Base-by-base conservation (phyloP, 2,888 invertebrate genomes). In the Hemaris fuciformis region DNA sequence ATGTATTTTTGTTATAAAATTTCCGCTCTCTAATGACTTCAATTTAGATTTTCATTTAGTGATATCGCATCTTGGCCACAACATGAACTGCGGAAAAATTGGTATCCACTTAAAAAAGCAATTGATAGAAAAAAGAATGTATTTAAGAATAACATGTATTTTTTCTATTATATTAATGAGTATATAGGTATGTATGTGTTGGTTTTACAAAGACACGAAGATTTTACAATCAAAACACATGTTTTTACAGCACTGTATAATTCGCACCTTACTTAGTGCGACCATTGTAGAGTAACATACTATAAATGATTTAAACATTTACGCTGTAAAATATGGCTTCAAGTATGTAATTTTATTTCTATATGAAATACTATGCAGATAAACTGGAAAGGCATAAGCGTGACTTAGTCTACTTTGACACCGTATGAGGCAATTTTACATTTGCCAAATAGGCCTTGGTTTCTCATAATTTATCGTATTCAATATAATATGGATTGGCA, bases 361-460 rank as follows among this genome's bases (percentile, higher is more conserved):
- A 15, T 10, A 18, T 48, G 45, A 1, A 22, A 48, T 53, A 31
- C 27, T 31, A 53, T n/a, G 38, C n/a, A 38, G n/a, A 3, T 31
- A 53, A 31, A 10, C 53, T 31, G 53, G 48, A 53, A 53, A 53
- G 27, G 48, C 48, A 53, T 27, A 31, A 31, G 53, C 53, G 15
- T 53, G 27, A 53, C 53, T 38, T 38, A 8, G 15, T 31, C 31
- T 53, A 53, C 53, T 18, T 53, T 27, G 31, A 4, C 53, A 31
- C 18, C 18, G 31, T 31, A 18, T 53, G 31, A 31, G 31, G 31
- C 27, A 38, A 38, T 38, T 31, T n/a, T 31, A n/a, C 8, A 53
- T 53, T 53, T 53, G 23, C 31, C 8, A 31, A 53, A 53, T 31
- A 53, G 8, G 10, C 18, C 15, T 23, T n/a, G 2, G 27, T 53